Evolutionary conservation across 2,888 invertebrate species (phyloP), one percentile per base, ranked within the genome.

Genomic region (Mycalesis mineus): DNA sequence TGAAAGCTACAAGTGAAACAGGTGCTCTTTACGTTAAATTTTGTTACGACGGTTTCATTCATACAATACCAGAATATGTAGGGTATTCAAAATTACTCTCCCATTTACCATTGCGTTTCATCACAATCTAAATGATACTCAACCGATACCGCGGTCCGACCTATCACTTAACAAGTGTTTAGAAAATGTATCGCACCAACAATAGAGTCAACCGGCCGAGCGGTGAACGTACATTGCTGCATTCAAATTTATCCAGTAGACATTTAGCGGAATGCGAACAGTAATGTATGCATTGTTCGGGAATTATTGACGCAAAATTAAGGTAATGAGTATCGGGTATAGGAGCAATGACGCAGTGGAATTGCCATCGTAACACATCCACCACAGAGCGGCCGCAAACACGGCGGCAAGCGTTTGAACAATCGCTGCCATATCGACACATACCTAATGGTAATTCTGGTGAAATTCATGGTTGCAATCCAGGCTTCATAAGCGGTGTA

Each of bases 321-420:
- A 64, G 49, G 55, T 65, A 66, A 70, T 70, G 63, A 64, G 64
- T 70, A 65, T 67, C 62, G 64, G 64, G 65, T 64, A 66, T 64
- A 58, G 66, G 65, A 68, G 65, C 64, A 65, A 66, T 64, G 67
- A 69, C 69, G 69, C 70, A 76, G 72, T 74, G 70, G 72, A 77
- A 78, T 78, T 77, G 80, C 72, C 75, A 74, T 72, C 70, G 79
- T 75, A 78, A 78, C 78, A 77, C 73, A 75, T 71, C 71, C 69
- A 75, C 83, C 83, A 71, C 83, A 82, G 71, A 73, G 66, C 71
- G 66, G 70, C 78, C 83, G 65, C 75, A 82, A 80, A 81, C 78
- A 78, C 74, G 74, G 68, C 71, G 68, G 67, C 71, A 69, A 72
- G 67, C 80, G 78, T 75, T 81, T 76, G 76, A 77, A 81, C 80